Base-by-base conservation (phyloP, 2,113 vertebrate genomes). In the Haemorhous mexicanus region DNA sequence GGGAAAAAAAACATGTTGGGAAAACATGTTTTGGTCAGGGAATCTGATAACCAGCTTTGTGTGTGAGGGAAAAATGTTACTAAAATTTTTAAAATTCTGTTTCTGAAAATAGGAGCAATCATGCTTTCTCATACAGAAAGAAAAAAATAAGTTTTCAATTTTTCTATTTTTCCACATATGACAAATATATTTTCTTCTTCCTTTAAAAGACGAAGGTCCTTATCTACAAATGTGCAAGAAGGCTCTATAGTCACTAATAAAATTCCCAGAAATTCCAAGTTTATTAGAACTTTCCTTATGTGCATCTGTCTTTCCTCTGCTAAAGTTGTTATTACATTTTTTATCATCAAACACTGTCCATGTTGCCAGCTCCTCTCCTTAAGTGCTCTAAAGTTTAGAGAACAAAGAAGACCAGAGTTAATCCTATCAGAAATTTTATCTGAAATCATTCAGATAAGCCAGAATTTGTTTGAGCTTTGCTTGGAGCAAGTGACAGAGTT, bases 261-360 rank as follows among this genome's bases (percentile, higher is more conserved):
- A 78, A 95, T 70, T 75, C 81, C 94, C 84, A 75, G 17, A 94
- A 96, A 91, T 89, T 92, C 76, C 67, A 84, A 70, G 78, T 93
- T 92, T 92, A 93, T 85, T 96, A 56, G 41, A 78, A 87, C 68
- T 87, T 84, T 93, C 85, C 88, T 77, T 94, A 82, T 84, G 46
- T 75, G 50, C 85, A 96, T 95, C 96, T 98, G 97, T 84, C 93
- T 97, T 96, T 95, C 80, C 72, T 97, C 96, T 70, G 67, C 73
- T 95, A 72, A 87, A 97, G 93, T 76, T 96, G 90, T 97, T 97
- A 97, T 89, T 97, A 92, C 89, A 87, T 86, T 94, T 98, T 96
- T 89, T 66, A 94, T 96, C 95, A 94, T 91, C 96, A 97, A 94
- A 95, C 69, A 79, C 77, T 68, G 78, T 94, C 90, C 62, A 39